Conservation (phyloP, 1,140 invertebrate species). For the Saccostrea glomerata region DNA sequence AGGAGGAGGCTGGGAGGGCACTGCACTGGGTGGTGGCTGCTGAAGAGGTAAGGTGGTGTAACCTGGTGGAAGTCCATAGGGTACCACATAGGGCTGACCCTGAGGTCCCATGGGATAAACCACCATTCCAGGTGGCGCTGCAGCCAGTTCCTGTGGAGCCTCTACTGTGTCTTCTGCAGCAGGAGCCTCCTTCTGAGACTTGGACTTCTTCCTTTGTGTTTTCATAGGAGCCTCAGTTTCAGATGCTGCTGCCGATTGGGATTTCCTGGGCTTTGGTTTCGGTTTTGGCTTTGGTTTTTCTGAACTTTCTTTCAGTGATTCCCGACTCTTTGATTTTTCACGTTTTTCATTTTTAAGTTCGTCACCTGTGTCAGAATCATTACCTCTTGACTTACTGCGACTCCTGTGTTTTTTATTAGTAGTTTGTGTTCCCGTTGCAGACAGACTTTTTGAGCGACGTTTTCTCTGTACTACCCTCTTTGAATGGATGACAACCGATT, state of each 20-base stretch:
- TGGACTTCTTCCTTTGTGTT: constrained; percentile 38
- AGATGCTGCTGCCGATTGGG: constrained; percentile 44
- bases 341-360: constrained; percentile 2
- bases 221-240: neutral
- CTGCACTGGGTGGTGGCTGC: constrained; percentile 13
- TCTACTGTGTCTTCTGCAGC: constrained; percentile 5
- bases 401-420: constrained; percentile 47
- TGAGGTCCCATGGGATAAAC: constrained; percentile 41
- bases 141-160: constrained; percentile 29
- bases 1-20: neutral
- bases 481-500: constrained; percentile 56
- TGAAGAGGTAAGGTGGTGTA: constrained; percentile 26
- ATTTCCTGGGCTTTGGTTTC: constrained; percentile 69
- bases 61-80: constrained; percentile 41
- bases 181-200: constrained; percentile 7
- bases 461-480: constrained; percentile 64
- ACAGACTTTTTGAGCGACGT: constrained; percentile 60
- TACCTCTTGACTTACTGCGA: neutral
- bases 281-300: constrained; percentile 65
- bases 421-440: constrained; percentile 66
- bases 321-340: constrained; percentile 48
- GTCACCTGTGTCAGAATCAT: neutral
- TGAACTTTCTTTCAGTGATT: constrained; percentile 4
- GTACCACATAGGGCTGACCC: constrained; percentile 34
- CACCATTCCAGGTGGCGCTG: constrained; percentile 20